Base-by-base conservation (phyloP, 1,140 invertebrate genomes). In the Babylonia areolata region DNA sequence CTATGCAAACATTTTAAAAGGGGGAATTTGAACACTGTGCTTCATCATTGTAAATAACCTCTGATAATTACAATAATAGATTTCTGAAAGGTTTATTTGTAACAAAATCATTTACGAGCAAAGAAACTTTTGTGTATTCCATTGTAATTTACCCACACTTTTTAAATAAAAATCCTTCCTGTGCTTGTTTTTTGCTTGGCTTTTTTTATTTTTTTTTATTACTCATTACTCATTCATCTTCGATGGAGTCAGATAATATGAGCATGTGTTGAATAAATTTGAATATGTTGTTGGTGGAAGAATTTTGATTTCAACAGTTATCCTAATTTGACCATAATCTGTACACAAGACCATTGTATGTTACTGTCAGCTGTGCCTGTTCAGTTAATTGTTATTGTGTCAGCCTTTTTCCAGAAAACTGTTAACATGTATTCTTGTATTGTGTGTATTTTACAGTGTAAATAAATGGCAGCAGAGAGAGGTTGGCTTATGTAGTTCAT, bases 381-480 rank as follows among this genome's bases (percentile, higher is more conserved):
- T 64, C 28, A 6, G 58, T 64, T 64, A 20, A 28, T 23, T 23
- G 5, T 64, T n/a, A 64, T 64, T 23, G 23, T n/a, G 28, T 64
- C 58, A 64, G 58, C 23, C 28, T 64, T 64, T 64, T 64, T 64
- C 15, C 58, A 64, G 28, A 64, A 64, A 12, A 64, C 28, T n/a
- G 5, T 64, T 64, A 64, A n/a, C 12, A 64, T 64, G 58, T 64
- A 64, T 6, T 64, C 58, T 64, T 64, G 58, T 23, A 64, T 64
- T 51, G 17, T 51, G 28, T 64, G 58, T 64, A 51, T 64, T 64
- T 64, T 64, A 64, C 58, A 64, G 58, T 64, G 58, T 64, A 64
- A 64, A 64, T 64, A 64, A 64, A 64, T n/a, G 58, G 58, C 58
- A 64, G 58, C 58, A 64, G 58, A 64, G 58, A 11, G 28, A 64